Conservation (phyloP, 2,797 vertebrate genomes). For the Crocodylus rhombifer region DNA sequence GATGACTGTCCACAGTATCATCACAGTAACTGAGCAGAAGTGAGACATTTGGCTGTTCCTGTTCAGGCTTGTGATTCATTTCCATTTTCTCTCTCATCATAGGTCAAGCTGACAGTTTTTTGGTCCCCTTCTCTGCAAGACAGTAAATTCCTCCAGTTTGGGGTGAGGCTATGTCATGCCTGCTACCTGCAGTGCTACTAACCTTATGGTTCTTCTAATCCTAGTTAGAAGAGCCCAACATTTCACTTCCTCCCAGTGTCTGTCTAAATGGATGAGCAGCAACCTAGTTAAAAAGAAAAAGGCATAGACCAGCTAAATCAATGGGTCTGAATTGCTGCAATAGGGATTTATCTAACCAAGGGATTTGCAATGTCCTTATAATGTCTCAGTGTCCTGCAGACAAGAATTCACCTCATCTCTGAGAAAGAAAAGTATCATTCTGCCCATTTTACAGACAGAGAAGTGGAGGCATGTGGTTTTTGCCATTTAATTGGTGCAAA, state of each 20-base stretch:
- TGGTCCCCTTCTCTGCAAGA: not conserved
- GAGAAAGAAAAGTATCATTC: not conserved
- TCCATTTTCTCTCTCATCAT: not conserved
- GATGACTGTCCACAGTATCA: conserved; percentile 7
- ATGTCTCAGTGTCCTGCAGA: rapidly evolving
- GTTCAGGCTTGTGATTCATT: not conserved
- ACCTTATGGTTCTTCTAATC: not conserved
- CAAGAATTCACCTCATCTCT: not conserved
- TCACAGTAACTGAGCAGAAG: conserved; percentile 6
- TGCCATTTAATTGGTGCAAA: not conserved
- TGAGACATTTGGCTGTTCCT: conserved; percentile 56
- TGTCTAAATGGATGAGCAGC: not conserved
- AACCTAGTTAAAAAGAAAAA: not conserved
- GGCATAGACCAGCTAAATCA: not conserved
- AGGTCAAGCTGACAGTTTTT: not conserved
- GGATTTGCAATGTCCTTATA: rapidly evolving
- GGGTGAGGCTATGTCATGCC: not conserved
- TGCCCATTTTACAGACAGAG: not conserved
- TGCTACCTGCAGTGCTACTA: not conserved
- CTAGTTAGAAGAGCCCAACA: too few species aligned
- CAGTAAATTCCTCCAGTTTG: not conserved
- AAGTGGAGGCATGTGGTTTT: rapidly evolving
- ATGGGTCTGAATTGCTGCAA: rapidly evolving
- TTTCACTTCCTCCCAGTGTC: not conserved
- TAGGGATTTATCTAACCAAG: not conserved